Evolutionary conservation across 2,888 invertebrate genomes (phyloP).

Genomic region (Drosophila stalkeri): DNA sequence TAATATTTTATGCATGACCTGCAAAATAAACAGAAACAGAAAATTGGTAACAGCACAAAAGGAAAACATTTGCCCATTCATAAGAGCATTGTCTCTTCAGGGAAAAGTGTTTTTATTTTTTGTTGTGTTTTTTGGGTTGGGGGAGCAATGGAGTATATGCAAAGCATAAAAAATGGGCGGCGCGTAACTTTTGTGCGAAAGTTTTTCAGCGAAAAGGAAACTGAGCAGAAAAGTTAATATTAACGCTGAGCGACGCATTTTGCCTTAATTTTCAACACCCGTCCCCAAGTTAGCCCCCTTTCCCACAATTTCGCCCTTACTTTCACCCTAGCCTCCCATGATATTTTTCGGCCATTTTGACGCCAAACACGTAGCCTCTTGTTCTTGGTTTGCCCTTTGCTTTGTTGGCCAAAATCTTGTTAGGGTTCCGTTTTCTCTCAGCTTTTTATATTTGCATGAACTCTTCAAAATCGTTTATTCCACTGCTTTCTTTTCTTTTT

Average conservation of each 20-base stretch:
- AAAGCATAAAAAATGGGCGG: constrained; percentile 65
- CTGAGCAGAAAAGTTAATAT: constrained; percentile 80
- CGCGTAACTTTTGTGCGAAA: constrained; percentile 65
- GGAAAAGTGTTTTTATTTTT: constrained; percentile 1
- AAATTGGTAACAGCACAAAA: constrained; percentile 56
- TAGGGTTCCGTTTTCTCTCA: constrained; percentile 51
- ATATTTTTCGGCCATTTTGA: constrained; percentile 69
- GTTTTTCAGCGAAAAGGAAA: constrained; percentile 65
- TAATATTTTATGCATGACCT: constrained; percentile 80
- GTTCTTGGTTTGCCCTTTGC: constrained; percentile 54
- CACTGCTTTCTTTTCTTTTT: constrained; percentile 20
- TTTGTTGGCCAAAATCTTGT: constrained; percentile 73
- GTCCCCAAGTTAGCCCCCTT: not conserved
- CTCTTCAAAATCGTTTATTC: constrained; percentile 73
- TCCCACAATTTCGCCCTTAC: not conserved
- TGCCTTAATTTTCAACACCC: constrained; percentile 64
- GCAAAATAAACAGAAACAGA: constrained; percentile 76
- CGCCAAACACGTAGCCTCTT: constrained; percentile 74
- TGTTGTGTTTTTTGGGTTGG: not conserved
- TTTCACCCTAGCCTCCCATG: constrained; percentile 11
- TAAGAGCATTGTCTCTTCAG: constrained; percentile 57
- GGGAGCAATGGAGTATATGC: constrained; percentile 19
- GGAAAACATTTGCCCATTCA: constrained; percentile 53
- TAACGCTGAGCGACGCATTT: constrained; percentile 77
- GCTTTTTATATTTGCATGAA: constrained; percentile 60